phyloP scores from a whole-genome alignment of 2,888 invertebrate species.

The Platycheirus albimanus region DNA sequence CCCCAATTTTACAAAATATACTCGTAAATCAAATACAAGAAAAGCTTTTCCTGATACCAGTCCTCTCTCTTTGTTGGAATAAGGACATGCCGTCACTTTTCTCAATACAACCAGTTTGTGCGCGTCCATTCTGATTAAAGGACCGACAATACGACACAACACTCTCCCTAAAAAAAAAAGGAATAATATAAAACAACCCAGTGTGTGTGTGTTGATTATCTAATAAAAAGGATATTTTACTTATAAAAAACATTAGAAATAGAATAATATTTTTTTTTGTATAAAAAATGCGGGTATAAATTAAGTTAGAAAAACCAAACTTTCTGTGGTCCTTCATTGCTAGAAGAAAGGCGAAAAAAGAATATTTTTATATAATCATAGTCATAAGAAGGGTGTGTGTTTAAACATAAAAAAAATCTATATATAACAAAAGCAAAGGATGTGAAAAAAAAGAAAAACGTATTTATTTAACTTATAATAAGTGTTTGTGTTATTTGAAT shows the following conservation, averaged over 20 bases:
- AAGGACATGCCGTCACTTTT: conserved; percentile 73
- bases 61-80: conserved; percentile 27
- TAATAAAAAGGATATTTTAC: conserved; percentile 61
- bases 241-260: conserved; percentile 8
- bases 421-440: conserved; percentile 4
- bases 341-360: conserved; percentile 30
- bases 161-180: conserved; percentile 26
- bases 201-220: conserved; percentile 69
- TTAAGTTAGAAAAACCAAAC: conserved; percentile 5
- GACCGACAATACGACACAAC: conserved; percentile 73
- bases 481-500: conserved; percentile 13
- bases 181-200: conserved; percentile 20
- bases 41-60: conserved; percentile 43
- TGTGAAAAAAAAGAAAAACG: background rate
- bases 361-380: conserved; percentile 72
- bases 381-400: conserved; percentile 69
- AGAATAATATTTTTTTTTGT: conserved; percentile 11
- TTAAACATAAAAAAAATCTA: conserved; percentile 3
- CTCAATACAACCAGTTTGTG: conserved; percentile 75
- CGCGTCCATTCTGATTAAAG: conserved; percentile 77
- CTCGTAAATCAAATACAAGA: conserved; percentile 9
- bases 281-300: conserved; percentile 46
- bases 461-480: conserved; percentile 5
- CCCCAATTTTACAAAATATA: conserved; percentile 1
- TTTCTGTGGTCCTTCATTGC: conserved; percentile 20